phyloP scores from a whole-genome alignment of 2,797 vertebrate species.

The Acrossocheilus wenchowensis region DNA sequence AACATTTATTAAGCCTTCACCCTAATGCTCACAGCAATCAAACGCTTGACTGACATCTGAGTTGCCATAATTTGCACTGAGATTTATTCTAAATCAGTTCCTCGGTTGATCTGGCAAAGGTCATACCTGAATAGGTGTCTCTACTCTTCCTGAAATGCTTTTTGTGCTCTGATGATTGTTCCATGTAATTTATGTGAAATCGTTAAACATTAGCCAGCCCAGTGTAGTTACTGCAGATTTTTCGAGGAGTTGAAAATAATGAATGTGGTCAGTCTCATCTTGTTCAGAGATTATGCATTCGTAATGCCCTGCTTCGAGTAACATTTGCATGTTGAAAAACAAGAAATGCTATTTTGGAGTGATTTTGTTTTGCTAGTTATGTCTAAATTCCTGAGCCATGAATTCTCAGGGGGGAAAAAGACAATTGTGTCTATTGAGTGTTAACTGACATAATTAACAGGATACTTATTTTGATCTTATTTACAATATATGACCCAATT shows the following conservation, averaged over 20 bases:
- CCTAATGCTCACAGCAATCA: conserved; percentile 39
- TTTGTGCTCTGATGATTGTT: conserved; percentile 37
- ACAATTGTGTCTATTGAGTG: background rate
- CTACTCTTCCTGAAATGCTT: conserved; percentile 33
- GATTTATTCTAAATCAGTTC: conserved; percentile 59
- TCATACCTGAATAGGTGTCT: conserved; percentile 56
- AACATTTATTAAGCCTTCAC: conserved; percentile 51
- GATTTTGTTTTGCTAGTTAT: background rate
- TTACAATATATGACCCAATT: background rate
- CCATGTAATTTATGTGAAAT: conserved; percentile 30
- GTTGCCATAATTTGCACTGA: conserved; percentile 59
- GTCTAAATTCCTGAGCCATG: background rate
- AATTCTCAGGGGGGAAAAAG: background rate
- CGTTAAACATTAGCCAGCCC: conserved; percentile 11
- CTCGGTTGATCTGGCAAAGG: conserved; percentile 54
- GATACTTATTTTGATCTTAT: background rate
- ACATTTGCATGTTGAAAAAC: conserved; percentile 12
- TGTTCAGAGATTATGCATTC: background rate
- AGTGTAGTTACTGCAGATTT: conserved; percentile 1
- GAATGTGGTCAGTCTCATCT: conserved; percentile 36
- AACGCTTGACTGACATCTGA: conserved; percentile 49
- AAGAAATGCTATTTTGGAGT: background rate
- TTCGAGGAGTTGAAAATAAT: conserved; percentile 34
- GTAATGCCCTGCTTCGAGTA: conserved; percentile 1
- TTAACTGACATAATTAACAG: background rate